Percentiles rank a stretch among this genome's conserved stretches.
Evolutionary conservation across 2,888 invertebrate genomes (phyloP).

Genomic region (Ophion ventricosus): DNA sequence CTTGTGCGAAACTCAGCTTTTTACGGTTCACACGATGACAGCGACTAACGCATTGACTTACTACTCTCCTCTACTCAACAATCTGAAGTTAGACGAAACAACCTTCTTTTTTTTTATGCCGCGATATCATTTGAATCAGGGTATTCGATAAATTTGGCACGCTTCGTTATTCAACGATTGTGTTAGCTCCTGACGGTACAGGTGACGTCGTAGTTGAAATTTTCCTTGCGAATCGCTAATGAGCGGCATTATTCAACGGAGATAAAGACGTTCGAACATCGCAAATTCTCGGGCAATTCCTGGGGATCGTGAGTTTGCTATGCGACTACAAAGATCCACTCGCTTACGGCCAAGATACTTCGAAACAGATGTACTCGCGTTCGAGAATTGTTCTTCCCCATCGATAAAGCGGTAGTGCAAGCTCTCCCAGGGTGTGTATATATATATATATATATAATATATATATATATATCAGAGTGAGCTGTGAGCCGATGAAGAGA

Average conservation of each 20-base stretch:
- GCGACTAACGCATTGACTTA: not conserved
- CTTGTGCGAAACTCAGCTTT: constrained; percentile 42
- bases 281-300: constrained; percentile 31
- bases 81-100: too few relatives aligned
- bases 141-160: not conserved
- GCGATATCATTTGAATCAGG: not conserved
- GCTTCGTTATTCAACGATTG: not conserved
- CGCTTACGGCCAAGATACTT: constrained; percentile 52
- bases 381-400: constrained; percentile 60
- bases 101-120: not conserved
- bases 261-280: constrained; percentile 32
- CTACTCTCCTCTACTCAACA: not conserved
- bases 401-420: constrained; percentile 57
- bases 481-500: constrained; percentile 54
- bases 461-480: constrained; percentile 55
- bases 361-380: constrained; percentile 64
- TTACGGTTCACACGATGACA: not conserved
- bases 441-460: constrained; percentile 4
- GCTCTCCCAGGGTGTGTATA: constrained; percentile 11
- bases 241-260: not conserved
- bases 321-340: constrained; percentile 36
- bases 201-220: not conserved
- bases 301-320: constrained; percentile 41
- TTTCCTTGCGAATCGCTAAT: not conserved
- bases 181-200: not conserved